Evolutionary conservation across 2,113 vertebrate genomes (phyloP), one percentile per base, ranked within the genome.

Genomic region (Ranitomeya imitator): DNA sequence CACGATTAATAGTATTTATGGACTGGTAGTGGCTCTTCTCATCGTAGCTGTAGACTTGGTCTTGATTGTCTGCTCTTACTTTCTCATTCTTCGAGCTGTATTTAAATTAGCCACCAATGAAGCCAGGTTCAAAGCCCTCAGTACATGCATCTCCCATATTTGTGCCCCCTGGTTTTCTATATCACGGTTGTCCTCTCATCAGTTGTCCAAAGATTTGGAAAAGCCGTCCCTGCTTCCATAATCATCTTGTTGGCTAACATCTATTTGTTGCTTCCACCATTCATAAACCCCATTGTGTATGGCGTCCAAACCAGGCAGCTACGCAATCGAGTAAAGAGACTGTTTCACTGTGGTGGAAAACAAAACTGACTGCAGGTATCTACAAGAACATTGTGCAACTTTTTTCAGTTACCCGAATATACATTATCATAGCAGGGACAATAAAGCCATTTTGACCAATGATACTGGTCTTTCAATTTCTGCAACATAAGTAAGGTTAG

Each of bases 281-380:
- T 90, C 15, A 73, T 90, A 14, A 90, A 90, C 57, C 85, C 85
- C 31, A 82, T 90, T 13, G 37, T 89, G 67, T 89, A 89, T 21
- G 89, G 89, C 3, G 54, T 88, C 1, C 82, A 86, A 61, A 90
- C 85, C 54, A 67, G 31, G 26, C 76, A 90, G 57, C 77, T 90
- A 16, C 79, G 85, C 2, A 37, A 5, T 12, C 37, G 18, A 14
- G 6, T 88, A 21, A 51, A 55, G 5, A 73, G 57, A 26, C 21
- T 88, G 37, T 52, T 88, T 23, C 45, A 16, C 7, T 51, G 37
- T 18, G 16, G 37, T 21, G 11, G 11, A 7, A 18, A 13, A 16
- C 3, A 14, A 26, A 23, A 69, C 9, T 67, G 63, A 16, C 12
- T 65, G 63, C 11, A n/a, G n/a, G 7, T n/a, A 31, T 31, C 26